phyloP scores from a whole-genome alignment of 2,888 invertebrate species.

The Drosophila anceps region DNA sequence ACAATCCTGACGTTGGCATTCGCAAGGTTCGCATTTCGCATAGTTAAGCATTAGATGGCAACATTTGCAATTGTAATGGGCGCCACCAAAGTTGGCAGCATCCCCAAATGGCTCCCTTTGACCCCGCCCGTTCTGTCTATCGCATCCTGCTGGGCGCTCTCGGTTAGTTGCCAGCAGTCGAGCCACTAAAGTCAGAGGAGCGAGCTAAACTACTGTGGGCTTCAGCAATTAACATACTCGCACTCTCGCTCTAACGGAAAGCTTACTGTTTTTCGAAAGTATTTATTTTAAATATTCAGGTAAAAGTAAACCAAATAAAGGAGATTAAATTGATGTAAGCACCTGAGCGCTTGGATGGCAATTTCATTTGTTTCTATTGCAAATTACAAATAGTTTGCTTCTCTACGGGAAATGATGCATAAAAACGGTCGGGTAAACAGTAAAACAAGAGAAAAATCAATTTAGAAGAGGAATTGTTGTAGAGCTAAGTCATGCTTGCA shows the following conservation, averaged over 20 bases:
- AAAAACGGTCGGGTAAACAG: background rate
- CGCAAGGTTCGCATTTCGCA: slow-evolving; percentile 27
- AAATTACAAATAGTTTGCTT: slow-evolving; percentile 13
- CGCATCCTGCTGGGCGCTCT: background rate
- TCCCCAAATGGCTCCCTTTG: slow-evolving; percentile 3
- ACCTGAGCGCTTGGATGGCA: slow-evolving; percentile 14
- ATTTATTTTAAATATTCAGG: slow-evolving; percentile 44
- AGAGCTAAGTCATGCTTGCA: background rate
- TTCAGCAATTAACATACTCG: slow-evolving; percentile 61
- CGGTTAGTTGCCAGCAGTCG: slow-evolving; percentile 7
- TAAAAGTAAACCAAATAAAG: slow-evolving; percentile 33
- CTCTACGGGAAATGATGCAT: slow-evolving; percentile 16
- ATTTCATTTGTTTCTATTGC: slow-evolving; percentile 23
- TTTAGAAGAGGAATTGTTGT: background rate
- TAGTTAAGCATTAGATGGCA: slow-evolving; percentile 72
- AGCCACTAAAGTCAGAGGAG: slow-evolving; percentile 48
- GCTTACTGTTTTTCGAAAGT: slow-evolving; percentile 15
- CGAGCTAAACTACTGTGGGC: slow-evolving; percentile 29
- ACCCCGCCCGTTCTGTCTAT: background rate
- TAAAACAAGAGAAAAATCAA: background rate
- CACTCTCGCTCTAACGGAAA: slow-evolving; percentile 26
- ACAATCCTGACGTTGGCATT: slow-evolving; percentile 53
- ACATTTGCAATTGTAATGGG: slow-evolving; percentile 78
- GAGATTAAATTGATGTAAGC: slow-evolving; percentile 39
- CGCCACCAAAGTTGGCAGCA: slow-evolving; percentile 46